These are phyloP conservation scores for Torymus auratus DNA, from an alignment of 2,888 invertebrate genomes.

Conservation along the genomic window DNA sequence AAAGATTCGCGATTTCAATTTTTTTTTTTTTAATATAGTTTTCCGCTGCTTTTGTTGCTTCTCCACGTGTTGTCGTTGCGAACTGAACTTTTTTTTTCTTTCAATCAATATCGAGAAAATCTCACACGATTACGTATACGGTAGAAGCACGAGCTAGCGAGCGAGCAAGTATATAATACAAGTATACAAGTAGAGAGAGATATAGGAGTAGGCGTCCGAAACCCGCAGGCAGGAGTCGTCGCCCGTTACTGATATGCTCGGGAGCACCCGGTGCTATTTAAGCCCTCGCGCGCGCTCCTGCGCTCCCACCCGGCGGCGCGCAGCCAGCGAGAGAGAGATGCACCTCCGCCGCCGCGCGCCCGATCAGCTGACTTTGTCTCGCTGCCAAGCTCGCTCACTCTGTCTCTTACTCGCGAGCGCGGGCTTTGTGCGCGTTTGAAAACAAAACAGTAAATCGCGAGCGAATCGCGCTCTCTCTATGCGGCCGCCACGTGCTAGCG, in stretches of 20 bases:
- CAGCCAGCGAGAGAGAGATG: slow-evolving; percentile 56
- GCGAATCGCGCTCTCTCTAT: neutral
- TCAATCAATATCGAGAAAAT: no score
- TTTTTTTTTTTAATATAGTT: no score
- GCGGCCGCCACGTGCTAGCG: slow-evolving; percentile 21
- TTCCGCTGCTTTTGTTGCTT: no score
- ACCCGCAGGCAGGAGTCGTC: slow-evolving; percentile 66
- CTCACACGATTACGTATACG: no score
- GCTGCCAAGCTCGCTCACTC: slow-evolving; percentile 49
- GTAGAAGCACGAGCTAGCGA: no score
- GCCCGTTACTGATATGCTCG: slow-evolving; percentile 71
- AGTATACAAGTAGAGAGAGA: neutral
- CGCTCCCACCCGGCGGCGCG: slow-evolving; percentile 33
- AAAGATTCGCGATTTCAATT: no score
- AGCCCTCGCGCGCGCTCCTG: slow-evolving; percentile 63
- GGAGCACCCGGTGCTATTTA: slow-evolving; percentile 73
- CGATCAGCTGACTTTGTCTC: slow-evolving; percentile 73
- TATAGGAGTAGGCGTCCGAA: slow-evolving; percentile 13
- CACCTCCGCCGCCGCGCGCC: slow-evolving; percentile 54
- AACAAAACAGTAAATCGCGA: slow-evolving; percentile 64
- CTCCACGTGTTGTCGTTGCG: no score
- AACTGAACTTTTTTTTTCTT: no score
- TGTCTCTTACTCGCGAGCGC: neutral
- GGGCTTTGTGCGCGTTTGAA: slow-evolving; percentile 71
- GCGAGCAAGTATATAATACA: no score